phyloP scores from a whole-genome alignment of 2,797 vertebrate species.

The Poecilia velifera region DNA sequence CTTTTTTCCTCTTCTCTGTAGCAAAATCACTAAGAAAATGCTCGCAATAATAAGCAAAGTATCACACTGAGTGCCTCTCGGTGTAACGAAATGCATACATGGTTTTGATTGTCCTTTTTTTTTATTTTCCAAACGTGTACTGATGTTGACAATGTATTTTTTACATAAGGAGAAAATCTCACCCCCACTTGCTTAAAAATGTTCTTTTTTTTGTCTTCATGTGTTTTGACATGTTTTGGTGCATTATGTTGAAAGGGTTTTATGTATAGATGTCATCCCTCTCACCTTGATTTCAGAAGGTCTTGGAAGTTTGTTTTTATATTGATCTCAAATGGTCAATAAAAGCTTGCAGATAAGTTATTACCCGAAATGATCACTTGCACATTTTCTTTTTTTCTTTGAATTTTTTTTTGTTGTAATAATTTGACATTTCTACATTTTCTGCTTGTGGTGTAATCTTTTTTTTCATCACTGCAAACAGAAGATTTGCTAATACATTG shows the following conservation, averaged over 20 bases:
- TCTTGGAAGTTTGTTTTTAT: constrained; percentile 46
- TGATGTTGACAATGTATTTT: constrained; percentile 83
- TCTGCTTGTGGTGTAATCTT: constrained; percentile 62
- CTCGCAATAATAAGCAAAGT: constrained; percentile 84
- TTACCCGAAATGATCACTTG: constrained; percentile 52
- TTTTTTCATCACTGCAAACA: constrained; percentile 62
- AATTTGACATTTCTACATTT: constrained; percentile 49
- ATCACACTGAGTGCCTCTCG: constrained; percentile 85
- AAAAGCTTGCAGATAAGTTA: constrained; percentile 60
- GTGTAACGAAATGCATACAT: constrained; percentile 82
- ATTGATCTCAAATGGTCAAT: constrained; percentile 60
- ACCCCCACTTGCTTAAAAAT: constrained; percentile 55
- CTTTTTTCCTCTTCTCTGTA: constrained; percentile 82
- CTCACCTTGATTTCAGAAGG: constrained; percentile 55
- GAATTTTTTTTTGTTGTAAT: neutral
- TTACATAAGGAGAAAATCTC: constrained; percentile 79
- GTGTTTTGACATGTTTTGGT: constrained; percentile 66
- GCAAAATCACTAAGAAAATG: constrained; percentile 82
- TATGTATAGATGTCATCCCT: constrained; percentile 57
- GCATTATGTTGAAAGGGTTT: constrained; percentile 62
- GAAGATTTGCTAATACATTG: constrained; percentile 81
- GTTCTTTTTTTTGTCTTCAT: constrained; percentile 60
- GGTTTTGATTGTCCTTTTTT: constrained; percentile 78
- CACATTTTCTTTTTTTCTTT: constrained; percentile 35
- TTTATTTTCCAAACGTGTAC: constrained; percentile 60